phyloP scores from a whole-genome alignment of 2,888 invertebrate species.

The Ctenicera cuprea region DNA sequence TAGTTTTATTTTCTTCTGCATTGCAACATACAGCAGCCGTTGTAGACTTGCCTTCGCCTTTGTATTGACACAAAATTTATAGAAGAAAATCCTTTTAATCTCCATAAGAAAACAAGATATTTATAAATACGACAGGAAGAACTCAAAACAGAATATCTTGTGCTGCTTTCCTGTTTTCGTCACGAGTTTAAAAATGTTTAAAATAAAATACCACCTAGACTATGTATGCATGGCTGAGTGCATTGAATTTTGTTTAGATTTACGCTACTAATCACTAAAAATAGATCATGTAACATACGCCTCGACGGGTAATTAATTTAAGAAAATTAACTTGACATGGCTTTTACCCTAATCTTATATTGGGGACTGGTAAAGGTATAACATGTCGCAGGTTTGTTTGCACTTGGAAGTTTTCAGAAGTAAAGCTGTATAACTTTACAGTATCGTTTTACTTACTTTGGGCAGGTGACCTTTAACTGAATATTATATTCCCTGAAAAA shows the following conservation, averaged over 20 bases:
- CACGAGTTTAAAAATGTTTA: slow-evolving; percentile 52
- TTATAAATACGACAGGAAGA: slow-evolving; percentile 50
- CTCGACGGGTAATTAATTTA: slow-evolving; percentile 51
- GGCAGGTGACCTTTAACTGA: no score
- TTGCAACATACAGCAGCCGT: neutral
- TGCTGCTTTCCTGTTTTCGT: slow-evolving; percentile 52
- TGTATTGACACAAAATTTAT: slow-evolving; percentile 5
- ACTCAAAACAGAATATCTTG: slow-evolving; percentile 43
- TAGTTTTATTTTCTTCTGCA: neutral
- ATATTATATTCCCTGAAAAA: no score
- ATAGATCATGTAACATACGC: slow-evolving; percentile 49
- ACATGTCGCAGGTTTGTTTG: slow-evolving; percentile 54
- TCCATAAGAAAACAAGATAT: slow-evolving; percentile 33
- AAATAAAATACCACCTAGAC: slow-evolving; percentile 52
- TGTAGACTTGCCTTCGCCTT: neutral
- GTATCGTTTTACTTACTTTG: slow-evolving; percentile 12
- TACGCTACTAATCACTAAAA: slow-evolving; percentile 48
- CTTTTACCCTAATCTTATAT: slow-evolving; percentile 49
- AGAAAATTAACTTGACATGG: slow-evolving; percentile 55
- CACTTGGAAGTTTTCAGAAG: slow-evolving; percentile 48
- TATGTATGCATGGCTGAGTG: slow-evolving; percentile 29
- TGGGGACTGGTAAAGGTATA: slow-evolving; percentile 48
- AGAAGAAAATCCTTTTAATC: slow-evolving; percentile 29
- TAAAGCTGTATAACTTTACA: slow-evolving; percentile 23
- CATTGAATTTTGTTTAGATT: slow-evolving; percentile 53